These are phyloP conservation scores for Tapera naevia DNA, from an alignment of 2,797 vertebrate species.

Conservation along the genomic window DNA sequence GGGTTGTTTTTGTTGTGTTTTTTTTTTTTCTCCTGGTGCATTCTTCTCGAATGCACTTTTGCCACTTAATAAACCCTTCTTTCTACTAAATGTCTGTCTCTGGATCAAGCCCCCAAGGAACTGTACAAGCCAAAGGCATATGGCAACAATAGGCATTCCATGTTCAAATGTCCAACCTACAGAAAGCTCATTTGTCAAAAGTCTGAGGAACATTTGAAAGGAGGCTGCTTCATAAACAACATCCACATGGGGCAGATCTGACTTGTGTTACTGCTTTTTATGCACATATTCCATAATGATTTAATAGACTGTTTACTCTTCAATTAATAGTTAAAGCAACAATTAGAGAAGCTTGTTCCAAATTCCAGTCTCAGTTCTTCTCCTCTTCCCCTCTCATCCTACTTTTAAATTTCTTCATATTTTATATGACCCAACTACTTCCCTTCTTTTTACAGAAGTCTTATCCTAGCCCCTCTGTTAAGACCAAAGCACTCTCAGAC, in stretches of 20 bases:
- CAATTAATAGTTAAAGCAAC: constrained; percentile 54
- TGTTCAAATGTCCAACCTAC: constrained; percentile 52
- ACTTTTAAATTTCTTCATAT: background rate
- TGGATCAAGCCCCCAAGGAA: constrained; percentile 47
- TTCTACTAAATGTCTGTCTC: constrained; percentile 48
- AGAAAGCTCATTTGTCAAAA: constrained; percentile 66
- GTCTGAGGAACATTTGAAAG: constrained; percentile 43
- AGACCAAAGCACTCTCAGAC: background rate
- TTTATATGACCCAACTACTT: background rate
- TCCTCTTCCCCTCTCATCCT: background rate
- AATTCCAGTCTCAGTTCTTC: background rate
- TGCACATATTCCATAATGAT: constrained; percentile 28
- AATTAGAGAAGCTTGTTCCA: constrained; percentile 37
- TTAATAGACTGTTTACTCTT: constrained; percentile 39
- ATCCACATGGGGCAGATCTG: background rate
- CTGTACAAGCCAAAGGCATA: constrained; percentile 60
- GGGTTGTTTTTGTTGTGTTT: background rate
- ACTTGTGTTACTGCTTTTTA: constrained; percentile 29
- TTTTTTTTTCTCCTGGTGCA: background rate
- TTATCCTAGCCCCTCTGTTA: background rate
- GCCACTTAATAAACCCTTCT: constrained; percentile 47
- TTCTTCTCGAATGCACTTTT: constrained; percentile 44
- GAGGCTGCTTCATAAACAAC: constrained; percentile 56
- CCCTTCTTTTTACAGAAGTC: background rate
- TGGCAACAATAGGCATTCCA: constrained; percentile 52